Evolutionary conservation across 2,797 vertebrate genomes (phyloP), one percentile per base, ranked within the genome.

Genomic region (Rhabdomys pumilio): DNA sequence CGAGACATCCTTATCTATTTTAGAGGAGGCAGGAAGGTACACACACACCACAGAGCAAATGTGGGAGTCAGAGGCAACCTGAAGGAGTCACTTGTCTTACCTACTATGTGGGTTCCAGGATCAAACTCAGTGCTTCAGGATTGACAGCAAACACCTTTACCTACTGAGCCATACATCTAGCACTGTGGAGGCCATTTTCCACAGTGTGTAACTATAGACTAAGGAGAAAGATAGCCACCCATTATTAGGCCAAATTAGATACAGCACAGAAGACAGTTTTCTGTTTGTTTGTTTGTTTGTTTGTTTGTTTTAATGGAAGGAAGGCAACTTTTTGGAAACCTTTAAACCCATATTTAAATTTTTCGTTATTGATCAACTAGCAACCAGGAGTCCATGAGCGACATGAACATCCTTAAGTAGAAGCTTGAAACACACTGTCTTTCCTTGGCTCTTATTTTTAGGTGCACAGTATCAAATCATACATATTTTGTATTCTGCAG

Each of bases 381-480:
- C 26, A 87, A 55, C 38, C 24, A 24, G 19, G n/a, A 50, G 24
- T 90, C n/a, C 44, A 12, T 0, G n/a, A 82, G 19, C 44, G 44
- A 55, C n/a, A 41, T 10, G 17, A 84, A 65, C 50, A 73, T 31
- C 19, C 24, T 80, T 72, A 69, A 90, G 86, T 38, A 20, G 2
- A 14, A 63, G 61, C 82, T 85, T 26, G 31, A 90, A 65, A 69
- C 10, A 69, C 20, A 12, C 2, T 84, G 55, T 90, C 24, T 63
- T 90, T 79, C 87, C 77, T 67, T 75, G 12, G 29, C 31, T 96
- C 90, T 92, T 55, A 89, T 93, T 92, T 86, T 86, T 55, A 59
- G 44, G 77, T 80, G 41, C 77, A 34, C 73, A 69, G 85, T 90
- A 86, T 75, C 69, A 81, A 95, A 83, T 73, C 69, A 57, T 73